Percentiles rank a stretch among this genome's conserved stretches.
phyloP scores from a whole-genome alignment of 2,888 invertebrate genomes.

The Oasisia sp. region DNA sequence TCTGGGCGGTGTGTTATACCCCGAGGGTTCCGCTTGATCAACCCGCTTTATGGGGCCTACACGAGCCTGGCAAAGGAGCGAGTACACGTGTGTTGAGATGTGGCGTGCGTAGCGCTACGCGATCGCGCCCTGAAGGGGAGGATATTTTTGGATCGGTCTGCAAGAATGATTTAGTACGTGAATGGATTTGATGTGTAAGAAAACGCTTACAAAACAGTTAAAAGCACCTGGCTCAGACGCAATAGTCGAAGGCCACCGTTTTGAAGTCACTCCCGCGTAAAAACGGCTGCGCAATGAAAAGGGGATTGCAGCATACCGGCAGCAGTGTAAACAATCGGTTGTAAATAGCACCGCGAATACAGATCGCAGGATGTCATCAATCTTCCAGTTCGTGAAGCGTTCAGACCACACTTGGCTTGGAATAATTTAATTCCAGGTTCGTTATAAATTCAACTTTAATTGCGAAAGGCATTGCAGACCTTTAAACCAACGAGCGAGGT shows the following conservation, averaged over 20 bases:
- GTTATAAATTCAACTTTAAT: background rate
- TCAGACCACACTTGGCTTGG: no score
- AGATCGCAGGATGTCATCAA: no score
- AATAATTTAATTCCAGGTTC: background rate
- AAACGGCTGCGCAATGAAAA: no score
- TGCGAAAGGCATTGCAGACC: background rate
- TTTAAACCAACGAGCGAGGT: background rate
- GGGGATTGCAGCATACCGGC: no score
- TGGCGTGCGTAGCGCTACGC: background rate
- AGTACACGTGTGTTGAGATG: constrained; percentile 3
- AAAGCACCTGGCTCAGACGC: background rate
- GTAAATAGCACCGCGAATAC: no score
- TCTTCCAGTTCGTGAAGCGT: no score
- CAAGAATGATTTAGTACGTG: background rate
- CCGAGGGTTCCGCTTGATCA: background rate
- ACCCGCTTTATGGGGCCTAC: background rate
- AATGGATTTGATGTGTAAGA: background rate
- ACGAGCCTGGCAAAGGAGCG: background rate
- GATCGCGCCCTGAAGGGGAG: background rate
- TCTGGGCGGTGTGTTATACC: background rate
- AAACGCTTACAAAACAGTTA: background rate
- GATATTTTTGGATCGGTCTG: background rate
- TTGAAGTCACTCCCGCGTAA: background rate
- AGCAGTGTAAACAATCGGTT: no score
- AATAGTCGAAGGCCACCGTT: background rate